Evolutionary conservation across 2,113 vertebrate genomes (phyloP), one percentile per base, ranked within the genome.

Genomic region (Coracopsis vasa): DNA sequence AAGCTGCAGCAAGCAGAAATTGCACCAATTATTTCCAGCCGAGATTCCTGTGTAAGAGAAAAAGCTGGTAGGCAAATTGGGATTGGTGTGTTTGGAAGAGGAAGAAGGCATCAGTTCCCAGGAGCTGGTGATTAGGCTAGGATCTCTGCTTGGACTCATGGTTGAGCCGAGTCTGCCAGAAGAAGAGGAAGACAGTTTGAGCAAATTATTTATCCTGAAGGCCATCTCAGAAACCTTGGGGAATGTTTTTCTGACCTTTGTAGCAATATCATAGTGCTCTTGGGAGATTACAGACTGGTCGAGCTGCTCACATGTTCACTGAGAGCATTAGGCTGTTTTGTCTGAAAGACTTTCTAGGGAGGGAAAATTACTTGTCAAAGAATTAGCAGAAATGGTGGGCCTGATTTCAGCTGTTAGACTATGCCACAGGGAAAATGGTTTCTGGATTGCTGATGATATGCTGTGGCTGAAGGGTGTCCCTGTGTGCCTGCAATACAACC

Each of bases 1-100:
- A 95, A 92, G 28, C 24, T 84, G 28, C 29, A 51, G 33, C 42
- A 81, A 86, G 31, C 2, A 85, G 50, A 94, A 95, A 39, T n/a
- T 87, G 61, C 54, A 45, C 33, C 89, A 87, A 23, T 85, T 78
- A 89, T 75, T 92, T 95, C 61, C 93, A 94, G 33, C 39, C 87
- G 83, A 80, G 65, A 74, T 80, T 81, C 20, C 54, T 37, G 15
- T 84, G 51, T 78, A 47, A 89, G 54, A 79, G 44, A 51, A 91
- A 81, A 71, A 67, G 31, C 79, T 86, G 67, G 74, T 61, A 77
- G 37, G 53, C 48, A 95, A 93, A 86, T 39, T 88, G 31, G 16
- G 60, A 66, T 35, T 66, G 70, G 62, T 93, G 21, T 83, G 44
- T 70, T 88, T 92, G 72, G 86, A 94, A 73, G 29, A 90, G 11